Conservation (phyloP, 2,888 invertebrate species). For the Nebria salina region DNA sequence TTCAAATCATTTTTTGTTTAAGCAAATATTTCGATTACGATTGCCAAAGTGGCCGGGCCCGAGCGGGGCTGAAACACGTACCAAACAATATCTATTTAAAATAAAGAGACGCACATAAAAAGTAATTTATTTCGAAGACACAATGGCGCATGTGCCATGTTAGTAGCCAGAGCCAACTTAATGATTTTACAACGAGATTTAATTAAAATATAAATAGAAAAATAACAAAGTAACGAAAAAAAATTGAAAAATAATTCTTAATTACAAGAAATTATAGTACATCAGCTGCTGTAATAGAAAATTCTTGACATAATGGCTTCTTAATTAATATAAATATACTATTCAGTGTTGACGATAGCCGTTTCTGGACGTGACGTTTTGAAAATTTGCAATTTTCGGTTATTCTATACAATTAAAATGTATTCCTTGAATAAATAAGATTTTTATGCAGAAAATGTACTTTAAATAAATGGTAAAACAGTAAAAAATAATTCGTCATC, state of each 20-base stretch:
- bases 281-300: constrained; percentile 47
- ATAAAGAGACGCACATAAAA: neutral
- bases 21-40: neutral
- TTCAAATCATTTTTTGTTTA: too few relatives aligned
- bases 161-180: constrained; percentile 18
- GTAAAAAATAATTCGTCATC: too few relatives aligned
- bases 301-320: constrained; percentile 45
- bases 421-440: too few relatives aligned
- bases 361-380: neutral
- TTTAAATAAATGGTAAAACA: too few relatives aligned
- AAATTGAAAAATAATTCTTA: constrained; percentile 45
- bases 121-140: neutral
- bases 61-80: too few relatives aligned
- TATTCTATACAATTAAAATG: too few relatives aligned
- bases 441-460: too few relatives aligned
- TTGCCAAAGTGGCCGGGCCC: too few relatives aligned
- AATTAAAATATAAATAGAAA: constrained; percentile 48
- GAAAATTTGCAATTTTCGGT: neutral
- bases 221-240: constrained; percentile 35
- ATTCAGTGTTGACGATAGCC: constrained; percentile 20
- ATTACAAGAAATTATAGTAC: constrained; percentile 46
- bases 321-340: constrained; percentile 47
- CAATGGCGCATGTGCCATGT: neutral
- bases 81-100: too few relatives aligned
- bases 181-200: constrained; percentile 46